These are phyloP conservation scores for Odontocerum albicorne DNA, from an alignment of 2,888 invertebrate species.

Conservation along the genomic window DNA sequence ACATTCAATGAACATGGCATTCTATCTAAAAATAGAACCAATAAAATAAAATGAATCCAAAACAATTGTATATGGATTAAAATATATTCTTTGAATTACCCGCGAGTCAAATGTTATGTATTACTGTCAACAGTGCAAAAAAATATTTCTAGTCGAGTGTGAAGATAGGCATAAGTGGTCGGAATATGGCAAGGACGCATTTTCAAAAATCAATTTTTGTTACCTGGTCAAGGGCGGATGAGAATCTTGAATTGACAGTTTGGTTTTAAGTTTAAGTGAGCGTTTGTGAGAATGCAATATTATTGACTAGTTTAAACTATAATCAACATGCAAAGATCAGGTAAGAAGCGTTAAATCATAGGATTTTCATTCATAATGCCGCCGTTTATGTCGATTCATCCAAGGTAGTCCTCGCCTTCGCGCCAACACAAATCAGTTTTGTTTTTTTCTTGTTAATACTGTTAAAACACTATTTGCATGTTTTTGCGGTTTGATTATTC, in stretches of 20 bases:
- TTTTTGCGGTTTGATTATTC: too few species aligned
- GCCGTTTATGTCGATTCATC: not conserved
- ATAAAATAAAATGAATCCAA: too few species aligned
- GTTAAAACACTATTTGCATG: too few species aligned
- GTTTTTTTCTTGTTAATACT: constrained; percentile 10
- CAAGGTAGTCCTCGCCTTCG: constrained; percentile 5
- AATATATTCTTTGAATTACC: too few species aligned
- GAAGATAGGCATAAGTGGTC: constrained; percentile 19
- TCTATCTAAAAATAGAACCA: too few species aligned
- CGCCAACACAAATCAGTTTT: constrained; percentile 22
- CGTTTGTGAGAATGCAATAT: constrained; percentile 25
- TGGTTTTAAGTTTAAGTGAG: constrained; percentile 14
- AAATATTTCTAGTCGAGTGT: not conserved
- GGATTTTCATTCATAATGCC: constrained; percentile 8
- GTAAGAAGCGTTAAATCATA: constrained; percentile 40
- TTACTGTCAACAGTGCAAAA: not conserved
- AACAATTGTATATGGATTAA: too few species aligned
- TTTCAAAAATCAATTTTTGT: constrained; percentile 50
- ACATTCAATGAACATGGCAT: too few species aligned
- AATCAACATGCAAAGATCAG: constrained; percentile 56
- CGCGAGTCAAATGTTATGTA: too few species aligned
- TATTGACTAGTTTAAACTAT: constrained; percentile 38
- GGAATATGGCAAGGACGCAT: constrained; percentile 36
- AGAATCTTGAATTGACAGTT: constrained; percentile 29
- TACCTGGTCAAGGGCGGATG: constrained; percentile 48